Evolutionary conservation across 2,113 vertebrate species (phyloP).

Genomic region (Carassius carassius): DNA sequence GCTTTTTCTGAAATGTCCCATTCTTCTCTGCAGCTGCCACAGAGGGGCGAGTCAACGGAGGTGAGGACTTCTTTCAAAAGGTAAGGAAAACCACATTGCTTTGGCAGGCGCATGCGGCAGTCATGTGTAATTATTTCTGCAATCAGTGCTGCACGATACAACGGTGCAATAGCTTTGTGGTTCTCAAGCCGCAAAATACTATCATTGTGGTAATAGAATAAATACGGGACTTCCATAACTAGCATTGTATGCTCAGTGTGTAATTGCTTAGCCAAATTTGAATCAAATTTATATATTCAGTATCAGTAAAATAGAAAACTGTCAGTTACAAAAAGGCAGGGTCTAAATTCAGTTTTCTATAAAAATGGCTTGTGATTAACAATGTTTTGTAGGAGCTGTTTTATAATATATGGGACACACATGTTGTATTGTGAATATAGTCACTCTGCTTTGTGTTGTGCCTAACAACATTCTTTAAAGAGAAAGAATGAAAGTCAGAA

Average conservation of each 20-base stretch:
- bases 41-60: constrained; percentile 87
- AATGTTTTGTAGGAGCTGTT: too few relatives aligned
- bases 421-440: too few relatives aligned
- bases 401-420: neutral
- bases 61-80: constrained; percentile 92
- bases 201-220: neutral
- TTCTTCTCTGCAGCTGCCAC: constrained; percentile 84
- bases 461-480: neutral
- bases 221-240: neutral
- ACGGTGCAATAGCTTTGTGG: neutral
- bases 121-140: constrained; percentile 21
- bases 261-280: neutral
- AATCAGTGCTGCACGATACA: neutral
- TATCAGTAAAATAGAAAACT: neutral
- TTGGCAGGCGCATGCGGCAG: constrained; percentile 20
- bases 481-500: neutral
- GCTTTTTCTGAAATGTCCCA: constrained; percentile 28
- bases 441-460: neutral
- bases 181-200: constrained; percentile 5
- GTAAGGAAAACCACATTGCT: constrained; percentile 66
- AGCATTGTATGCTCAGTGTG: neutral
- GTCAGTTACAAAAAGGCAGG: neutral
- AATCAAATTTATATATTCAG: neutral
- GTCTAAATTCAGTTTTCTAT: neutral
- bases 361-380: neutral